A percentile compares a stretch with the other conserved stretches of the same genome.
Conservation (phyloP, 30 jellyfish, hydroid and myxozoan species). For the Chrysaora quinquecirrha region DNA sequence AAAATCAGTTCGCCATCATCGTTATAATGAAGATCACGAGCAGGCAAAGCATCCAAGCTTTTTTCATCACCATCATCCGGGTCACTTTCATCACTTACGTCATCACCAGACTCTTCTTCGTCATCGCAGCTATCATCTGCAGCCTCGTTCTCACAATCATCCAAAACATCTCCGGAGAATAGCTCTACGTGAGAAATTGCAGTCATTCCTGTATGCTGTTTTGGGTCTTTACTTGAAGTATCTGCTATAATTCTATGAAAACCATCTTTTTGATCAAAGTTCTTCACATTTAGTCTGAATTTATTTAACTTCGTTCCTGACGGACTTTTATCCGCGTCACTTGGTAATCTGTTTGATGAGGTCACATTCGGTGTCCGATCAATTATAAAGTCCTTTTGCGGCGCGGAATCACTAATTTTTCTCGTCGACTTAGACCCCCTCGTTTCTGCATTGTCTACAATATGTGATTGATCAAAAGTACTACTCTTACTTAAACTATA, state of each 20-base stretch:
- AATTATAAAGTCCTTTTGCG: not conserved
- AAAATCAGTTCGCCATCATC: constrained; percentile 8
- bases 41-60: constrained; percentile 12
- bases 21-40: constrained; percentile 35
- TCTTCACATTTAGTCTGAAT: constrained; percentile 20
- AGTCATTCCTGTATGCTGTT: not conserved
- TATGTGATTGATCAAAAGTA: not conserved
- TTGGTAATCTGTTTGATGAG: not conserved
- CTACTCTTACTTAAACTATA: not conserved
- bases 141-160: constrained; percentile 1
- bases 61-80: not conserved
- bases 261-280: constrained; percentile 19
- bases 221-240: not conserved
- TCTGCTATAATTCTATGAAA: constrained; percentile 19
- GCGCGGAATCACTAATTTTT: not conserved
- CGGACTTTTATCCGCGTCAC: constrained; percentile 17
- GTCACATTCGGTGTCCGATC: not conserved
- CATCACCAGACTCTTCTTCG: not conserved
- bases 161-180: not conserved
- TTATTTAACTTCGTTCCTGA: constrained; percentile 47
- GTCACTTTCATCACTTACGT: not conserved
- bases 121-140: not conserved
- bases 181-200: not conserved
- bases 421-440: not conserved
- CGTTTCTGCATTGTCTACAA: not conserved